A percentile compares a stretch with the other conserved stretches of the same genome.
Conservation (phyloP, 2,797 vertebrate species). For the Pipistrellus pipistrellus region DNA sequence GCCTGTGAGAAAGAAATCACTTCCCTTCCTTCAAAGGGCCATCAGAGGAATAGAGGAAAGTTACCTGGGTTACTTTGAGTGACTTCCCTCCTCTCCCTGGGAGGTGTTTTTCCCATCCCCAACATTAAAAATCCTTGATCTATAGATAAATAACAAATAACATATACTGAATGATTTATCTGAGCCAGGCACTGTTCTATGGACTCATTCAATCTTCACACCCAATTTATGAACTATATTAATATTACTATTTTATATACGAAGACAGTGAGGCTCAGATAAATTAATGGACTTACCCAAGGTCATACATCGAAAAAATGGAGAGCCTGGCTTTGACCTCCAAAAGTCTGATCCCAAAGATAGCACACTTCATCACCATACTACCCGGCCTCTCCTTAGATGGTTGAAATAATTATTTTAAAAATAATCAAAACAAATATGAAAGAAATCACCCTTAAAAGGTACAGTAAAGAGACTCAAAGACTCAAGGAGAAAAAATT, state of each 20-base stretch:
- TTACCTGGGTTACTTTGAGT: background rate
- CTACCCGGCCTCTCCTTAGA: background rate
- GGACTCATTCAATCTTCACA: background rate
- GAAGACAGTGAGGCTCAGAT: background rate
- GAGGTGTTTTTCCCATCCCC: background rate
- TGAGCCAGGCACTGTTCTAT: background rate
- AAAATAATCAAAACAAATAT: background rate
- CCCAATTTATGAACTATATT: background rate
- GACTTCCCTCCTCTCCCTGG: background rate
- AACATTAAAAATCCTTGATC: background rate
- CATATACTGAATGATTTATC: background rate
- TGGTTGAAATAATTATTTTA: background rate
- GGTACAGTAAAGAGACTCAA: background rate
- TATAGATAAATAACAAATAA: slow-evolving; percentile 13
- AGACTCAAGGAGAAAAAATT: background rate
- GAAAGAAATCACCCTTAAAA: background rate
- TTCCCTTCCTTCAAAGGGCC: background rate
- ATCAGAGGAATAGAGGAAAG: background rate
- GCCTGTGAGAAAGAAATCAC: background rate
- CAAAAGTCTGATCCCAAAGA: slow-evolving; percentile 48
- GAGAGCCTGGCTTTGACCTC: background rate
- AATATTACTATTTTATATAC: background rate
- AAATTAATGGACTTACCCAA: background rate
- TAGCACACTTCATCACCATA: background rate
- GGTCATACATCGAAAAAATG: background rate